Conservation (phyloP, 2,113 vertebrate genomes). For the Engystomops pustulosus region DNA sequence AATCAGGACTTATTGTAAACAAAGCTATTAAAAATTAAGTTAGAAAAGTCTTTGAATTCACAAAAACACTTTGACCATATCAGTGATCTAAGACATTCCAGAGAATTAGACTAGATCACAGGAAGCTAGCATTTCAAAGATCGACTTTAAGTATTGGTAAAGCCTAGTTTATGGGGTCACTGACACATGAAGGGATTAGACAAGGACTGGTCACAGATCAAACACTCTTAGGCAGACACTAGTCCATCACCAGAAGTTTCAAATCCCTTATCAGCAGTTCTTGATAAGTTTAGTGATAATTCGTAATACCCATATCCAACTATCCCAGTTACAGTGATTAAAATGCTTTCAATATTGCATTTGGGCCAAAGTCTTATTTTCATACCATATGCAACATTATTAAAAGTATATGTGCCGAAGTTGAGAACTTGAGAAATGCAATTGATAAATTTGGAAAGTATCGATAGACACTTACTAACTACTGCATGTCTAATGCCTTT, state of each 20-base stretch:
- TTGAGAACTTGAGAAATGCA: neutral
- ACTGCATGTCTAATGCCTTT: neutral
- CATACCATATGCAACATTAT: neutral
- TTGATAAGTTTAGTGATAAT: neutral
- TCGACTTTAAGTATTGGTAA: constrained; percentile 17
- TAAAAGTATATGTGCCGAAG: neutral
- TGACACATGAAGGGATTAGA: constrained; percentile 49
- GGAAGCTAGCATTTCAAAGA: constrained; percentile 43
- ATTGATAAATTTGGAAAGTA: neutral
- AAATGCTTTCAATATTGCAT: too few species aligned
- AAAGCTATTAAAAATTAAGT: constrained; percentile 30
- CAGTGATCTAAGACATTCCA: constrained; percentile 44
- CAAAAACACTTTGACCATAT: constrained; percentile 36
- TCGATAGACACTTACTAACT: neutral
- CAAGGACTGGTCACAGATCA: constrained; percentile 35
- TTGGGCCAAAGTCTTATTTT: neutral
- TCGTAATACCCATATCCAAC: neutral
- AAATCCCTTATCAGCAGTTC: neutral
- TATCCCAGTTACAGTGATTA: too few species aligned
- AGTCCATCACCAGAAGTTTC: constrained; percentile 19
- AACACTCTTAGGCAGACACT: constrained; percentile 26
- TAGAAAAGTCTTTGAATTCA: neutral
- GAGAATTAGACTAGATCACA: constrained; percentile 48
- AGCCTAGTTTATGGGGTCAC: constrained; percentile 32
- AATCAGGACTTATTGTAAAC: constrained; percentile 13